These are phyloP conservation scores for Alauda arvensis DNA, from an alignment of 2,797 vertebrate species.

Conservation along the genomic window DNA sequence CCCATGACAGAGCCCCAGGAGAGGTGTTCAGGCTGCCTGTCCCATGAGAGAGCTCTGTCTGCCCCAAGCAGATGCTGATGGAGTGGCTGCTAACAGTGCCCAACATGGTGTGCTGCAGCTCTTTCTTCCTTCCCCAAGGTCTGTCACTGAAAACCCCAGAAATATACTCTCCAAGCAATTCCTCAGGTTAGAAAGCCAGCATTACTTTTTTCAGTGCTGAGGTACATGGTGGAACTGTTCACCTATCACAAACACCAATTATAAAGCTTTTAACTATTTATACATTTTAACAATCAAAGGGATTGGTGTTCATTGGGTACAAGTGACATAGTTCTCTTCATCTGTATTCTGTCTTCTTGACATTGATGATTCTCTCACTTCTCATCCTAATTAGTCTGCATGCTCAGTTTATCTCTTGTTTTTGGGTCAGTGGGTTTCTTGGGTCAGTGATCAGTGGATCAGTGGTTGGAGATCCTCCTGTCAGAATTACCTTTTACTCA, in stretches of 20 bases:
- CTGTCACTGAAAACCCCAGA: neutral
- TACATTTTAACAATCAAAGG: neutral
- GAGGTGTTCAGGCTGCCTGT: too few species aligned
- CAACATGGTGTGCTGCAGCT: neutral
- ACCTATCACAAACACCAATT: neutral
- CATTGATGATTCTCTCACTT: neutral
- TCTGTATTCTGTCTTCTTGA: neutral
- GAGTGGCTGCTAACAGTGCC: neutral
- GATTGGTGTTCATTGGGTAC: neutral
- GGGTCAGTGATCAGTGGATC: fast-evolving
- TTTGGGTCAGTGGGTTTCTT: neutral
- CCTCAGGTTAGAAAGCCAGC: neutral
- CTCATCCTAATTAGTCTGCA: neutral
- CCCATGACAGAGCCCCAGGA: fast-evolving
- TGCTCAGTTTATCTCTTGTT: neutral
- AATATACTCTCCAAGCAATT: neutral
- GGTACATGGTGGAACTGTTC: neutral
- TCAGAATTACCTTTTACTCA: neutral
- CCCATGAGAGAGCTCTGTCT: fast-evolving
- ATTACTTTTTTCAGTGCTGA: neutral
- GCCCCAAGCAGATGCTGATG: too few species aligned
- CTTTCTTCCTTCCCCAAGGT: neutral
- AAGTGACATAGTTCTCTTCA: neutral
- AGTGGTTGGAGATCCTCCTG: neutral
- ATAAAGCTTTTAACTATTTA: neutral